A percentile compares a stretch with the other conserved stretches of the same genome.
phyloP scores from a whole-genome alignment of 2,113 vertebrate species.

The Lucifuga dentata region DNA sequence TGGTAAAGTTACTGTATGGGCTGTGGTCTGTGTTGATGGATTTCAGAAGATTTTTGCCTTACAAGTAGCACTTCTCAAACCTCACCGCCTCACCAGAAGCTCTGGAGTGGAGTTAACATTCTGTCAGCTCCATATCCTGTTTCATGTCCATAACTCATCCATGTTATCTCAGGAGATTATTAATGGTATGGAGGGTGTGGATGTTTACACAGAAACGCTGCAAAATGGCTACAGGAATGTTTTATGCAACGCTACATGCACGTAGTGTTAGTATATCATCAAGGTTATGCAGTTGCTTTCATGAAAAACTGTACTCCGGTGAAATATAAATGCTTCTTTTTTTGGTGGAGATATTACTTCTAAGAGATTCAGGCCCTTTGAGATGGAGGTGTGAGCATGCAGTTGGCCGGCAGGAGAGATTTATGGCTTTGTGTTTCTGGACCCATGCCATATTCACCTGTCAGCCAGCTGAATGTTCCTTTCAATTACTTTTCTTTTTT shows the following conservation, averaged over 20 bases:
- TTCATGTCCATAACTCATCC: slow-evolving; percentile 15
- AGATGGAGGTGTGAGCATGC: slow-evolving; percentile 60
- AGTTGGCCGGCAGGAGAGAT: slow-evolving; percentile 35
- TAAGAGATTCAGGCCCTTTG: slow-evolving; percentile 6
- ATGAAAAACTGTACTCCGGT: background rate
- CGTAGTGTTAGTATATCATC: too few relatives aligned
- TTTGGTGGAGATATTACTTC: slow-evolving; percentile 6
- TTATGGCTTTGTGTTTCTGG: slow-evolving; percentile 55
- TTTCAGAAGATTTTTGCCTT: slow-evolving; percentile 28
- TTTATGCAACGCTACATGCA: background rate
- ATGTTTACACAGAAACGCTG: background rate
- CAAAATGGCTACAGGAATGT: background rate
- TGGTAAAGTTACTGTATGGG: slow-evolving; percentile 41
- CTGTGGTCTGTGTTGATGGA: slow-evolving; percentile 32
- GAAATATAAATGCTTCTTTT: background rate
- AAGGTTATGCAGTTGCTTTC: background rate
- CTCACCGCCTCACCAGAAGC: background rate
- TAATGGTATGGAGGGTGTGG: background rate
- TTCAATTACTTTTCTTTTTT: background rate
- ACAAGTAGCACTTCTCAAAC: slow-evolving; percentile 10
- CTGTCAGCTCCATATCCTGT: slow-evolving; percentile 1
- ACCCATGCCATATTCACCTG: slow-evolving; percentile 54
- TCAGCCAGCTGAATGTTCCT: slow-evolving; percentile 43
- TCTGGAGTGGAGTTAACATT: slow-evolving; percentile 5
- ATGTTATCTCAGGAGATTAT: background rate